Base-by-base conservation (phyloP, 2,888 invertebrate species). In the Chrysopilus asiliformis region DNA sequence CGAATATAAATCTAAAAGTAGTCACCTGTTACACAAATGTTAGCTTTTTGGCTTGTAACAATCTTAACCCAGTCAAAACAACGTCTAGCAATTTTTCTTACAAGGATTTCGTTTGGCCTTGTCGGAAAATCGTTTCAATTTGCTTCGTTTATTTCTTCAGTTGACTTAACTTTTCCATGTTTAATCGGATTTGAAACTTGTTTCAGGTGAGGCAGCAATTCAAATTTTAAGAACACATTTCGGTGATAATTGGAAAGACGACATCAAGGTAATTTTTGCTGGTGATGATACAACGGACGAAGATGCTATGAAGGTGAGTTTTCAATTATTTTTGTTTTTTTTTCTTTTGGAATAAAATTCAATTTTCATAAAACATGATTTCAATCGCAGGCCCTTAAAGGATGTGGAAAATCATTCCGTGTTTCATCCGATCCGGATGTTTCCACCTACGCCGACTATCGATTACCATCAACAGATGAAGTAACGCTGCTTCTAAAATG, bases 231-330 rank as follows among this genome's bases (percentile, higher is more conserved):
- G 78, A 33, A 75, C 76, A 1, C 73, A 77, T 10, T 82, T 80
- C 48, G 82, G 81, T 1, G 68, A 74, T 1, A 72, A 79, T 51
- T 82, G 80, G 80, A 57, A 78, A 30, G 15, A 10, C 5, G 12
- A 15, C 10, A 71, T 77, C 34, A 65, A 76, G 45, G 77, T 86
- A 45, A 79, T 89, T 43, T 89, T 87, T 52, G 86, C 79, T 20
- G 89, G 89, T 42, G 87, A 89, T 59, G 89, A 87, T 59, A 76
- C 74, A 38, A 89, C 87, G 1, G 89, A 89, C 55, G 87, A 89
- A 64, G 87, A 89, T 59, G 87, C 86, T 24, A 87, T 89, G 83
- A 68, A 74, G 70, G 85, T 85, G 55, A 52, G 51, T 47, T 8
- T 17, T 10, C 26, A n/a, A 14, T 17, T 10, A 32, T 19, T 16